phyloP scores from a whole-genome alignment of 2,113 vertebrate genomes.

The Agelaius tricolor region DNA sequence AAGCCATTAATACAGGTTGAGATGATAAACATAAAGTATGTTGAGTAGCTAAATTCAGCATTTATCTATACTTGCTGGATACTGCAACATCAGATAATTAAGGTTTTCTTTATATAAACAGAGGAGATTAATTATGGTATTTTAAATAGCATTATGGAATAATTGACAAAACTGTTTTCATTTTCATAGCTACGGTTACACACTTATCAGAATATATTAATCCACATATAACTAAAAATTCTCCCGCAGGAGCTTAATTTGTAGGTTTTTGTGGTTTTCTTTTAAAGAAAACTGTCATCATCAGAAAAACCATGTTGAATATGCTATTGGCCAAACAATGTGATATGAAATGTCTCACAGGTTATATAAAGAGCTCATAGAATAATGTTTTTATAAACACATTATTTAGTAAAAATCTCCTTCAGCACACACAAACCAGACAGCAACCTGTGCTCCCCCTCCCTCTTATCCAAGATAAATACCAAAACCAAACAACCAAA shows the following conservation, averaged over 20 bases:
- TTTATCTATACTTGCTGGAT: neutral
- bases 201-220: neutral
- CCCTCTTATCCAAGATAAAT: neutral
- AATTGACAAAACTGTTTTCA: neutral
- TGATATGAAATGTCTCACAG: neutral
- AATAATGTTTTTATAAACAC: neutral
- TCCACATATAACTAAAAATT: neutral
- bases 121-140: neutral
- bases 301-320: neutral
- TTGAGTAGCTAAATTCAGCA: neutral
- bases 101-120: neutral
- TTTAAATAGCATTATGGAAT: neutral
- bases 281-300: neutral
- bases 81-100: neutral
- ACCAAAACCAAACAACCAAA: neutral
- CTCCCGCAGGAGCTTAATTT: neutral
- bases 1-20: neutral
- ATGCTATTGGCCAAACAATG: neutral
- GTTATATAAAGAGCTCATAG: neutral
- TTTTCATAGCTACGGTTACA: neutral
- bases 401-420: neutral
- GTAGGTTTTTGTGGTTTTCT: neutral
- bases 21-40: neutral
- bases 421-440: neutral
- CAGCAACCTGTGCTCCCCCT: accelerated